phyloP scores from a whole-genome alignment of 2,113 vertebrate genomes.

The Triplophysa siluroides region DNA sequence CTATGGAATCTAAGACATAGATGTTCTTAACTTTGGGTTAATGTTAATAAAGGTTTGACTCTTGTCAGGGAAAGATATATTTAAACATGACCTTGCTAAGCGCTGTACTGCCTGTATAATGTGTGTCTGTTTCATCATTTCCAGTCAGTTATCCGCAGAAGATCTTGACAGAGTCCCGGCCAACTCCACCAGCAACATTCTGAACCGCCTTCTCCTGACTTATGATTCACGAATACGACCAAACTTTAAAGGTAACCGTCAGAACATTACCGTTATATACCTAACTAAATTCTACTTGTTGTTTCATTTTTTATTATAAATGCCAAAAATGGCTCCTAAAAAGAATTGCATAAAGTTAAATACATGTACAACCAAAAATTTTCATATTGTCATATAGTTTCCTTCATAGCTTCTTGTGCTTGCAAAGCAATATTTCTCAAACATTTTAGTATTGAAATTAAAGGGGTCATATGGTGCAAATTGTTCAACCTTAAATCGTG shows the following conservation, averaged over 20 bases:
- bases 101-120: background rate
- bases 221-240: slow-evolving; percentile 95
- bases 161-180: slow-evolving; percentile 89
- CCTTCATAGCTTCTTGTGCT: too few relatives aligned
- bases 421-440: too few relatives aligned
- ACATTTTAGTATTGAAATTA: too few relatives aligned
- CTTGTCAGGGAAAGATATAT: background rate
- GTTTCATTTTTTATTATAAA: background rate
- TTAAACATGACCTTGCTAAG: background rate
- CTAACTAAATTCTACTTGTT: background rate
- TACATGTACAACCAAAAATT: too few relatives aligned
- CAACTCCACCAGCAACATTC: slow-evolving; percentile 94
- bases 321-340: too few relatives aligned
- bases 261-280: background rate
- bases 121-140: slow-evolving; percentile 46
- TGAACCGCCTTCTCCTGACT: slow-evolving; percentile 90
- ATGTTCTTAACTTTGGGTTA: too few relatives aligned
- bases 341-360: background rate
- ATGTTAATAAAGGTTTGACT: too few relatives aligned
- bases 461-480: too few relatives aligned
- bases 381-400: too few relatives aligned
- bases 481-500: too few relatives aligned
- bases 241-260: slow-evolving; percentile 89
- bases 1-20: too few relatives aligned
- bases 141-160: slow-evolving; percentile 87